Conservation (phyloP, 1,140 invertebrate species). For the Pemphigus obesinymphae region DNA sequence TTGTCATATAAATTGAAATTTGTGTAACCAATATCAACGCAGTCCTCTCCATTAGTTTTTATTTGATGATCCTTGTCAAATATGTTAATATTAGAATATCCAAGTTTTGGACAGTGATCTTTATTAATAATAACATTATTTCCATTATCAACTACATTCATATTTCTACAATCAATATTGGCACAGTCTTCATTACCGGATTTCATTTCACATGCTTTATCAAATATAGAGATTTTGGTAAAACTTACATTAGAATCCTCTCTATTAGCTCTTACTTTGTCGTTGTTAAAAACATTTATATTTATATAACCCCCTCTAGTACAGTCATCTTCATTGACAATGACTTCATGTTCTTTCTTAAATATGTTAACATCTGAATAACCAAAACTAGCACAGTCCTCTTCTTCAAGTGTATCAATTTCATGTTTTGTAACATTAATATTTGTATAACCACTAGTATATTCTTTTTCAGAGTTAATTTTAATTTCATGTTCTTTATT, state of each 20-base stretch:
- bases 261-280: background rate
- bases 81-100: background rate
- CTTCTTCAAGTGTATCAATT: background rate
- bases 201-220: background rate
- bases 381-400: background rate
- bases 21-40: slow-evolving; percentile 5
- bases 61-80: background rate
- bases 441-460: background rate
- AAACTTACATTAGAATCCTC: slow-evolving; percentile 13
- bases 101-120: background rate
- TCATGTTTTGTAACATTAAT: background rate
- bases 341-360: background rate
- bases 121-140: background rate
- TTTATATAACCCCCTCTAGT: slow-evolving; percentile 4
- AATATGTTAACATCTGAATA: background rate
- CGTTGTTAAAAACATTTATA: background rate
- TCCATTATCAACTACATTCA: background rate
- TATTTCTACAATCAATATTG: background rate
- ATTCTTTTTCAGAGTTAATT: background rate
- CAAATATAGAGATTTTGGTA: background rate
- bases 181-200: background rate
- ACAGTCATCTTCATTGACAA: background rate
- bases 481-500: background rate
- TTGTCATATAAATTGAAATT: slow-evolving; percentile 1
- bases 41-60: background rate